Evolutionary conservation across 1,140 invertebrate genomes (phyloP).

Genomic region (Aphaenogaster rudis): DNA sequence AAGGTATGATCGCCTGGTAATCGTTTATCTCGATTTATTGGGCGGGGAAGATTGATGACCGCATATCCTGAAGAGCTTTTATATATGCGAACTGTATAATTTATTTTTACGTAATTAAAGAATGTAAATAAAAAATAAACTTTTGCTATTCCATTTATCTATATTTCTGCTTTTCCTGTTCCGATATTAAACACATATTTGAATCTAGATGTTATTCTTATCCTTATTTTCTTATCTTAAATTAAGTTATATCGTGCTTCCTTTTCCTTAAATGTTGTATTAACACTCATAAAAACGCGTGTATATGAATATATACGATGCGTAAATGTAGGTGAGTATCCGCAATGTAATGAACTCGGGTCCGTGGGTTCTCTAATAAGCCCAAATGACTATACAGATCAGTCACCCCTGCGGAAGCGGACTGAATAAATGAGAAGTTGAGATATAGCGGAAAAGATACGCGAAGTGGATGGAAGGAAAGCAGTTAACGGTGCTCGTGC

Average conservation of each 20-base stretch:
- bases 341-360: background rate
- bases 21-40: slow-evolving; percentile 44
- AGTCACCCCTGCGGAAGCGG: background rate
- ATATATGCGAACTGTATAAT: background rate
- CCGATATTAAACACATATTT: background rate
- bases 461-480: background rate
- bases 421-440: slow-evolving; percentile 20
- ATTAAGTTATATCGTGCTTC: background rate
- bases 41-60: slow-evolving; percentile 13
- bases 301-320: background rate
- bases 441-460: background rate
- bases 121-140: slow-evolving; percentile 8
- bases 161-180: too few species aligned
- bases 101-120: slow-evolving; percentile 9
- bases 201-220: background rate
- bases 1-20: slow-evolving; percentile 31
- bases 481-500: background rate
- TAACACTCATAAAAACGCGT: background rate
- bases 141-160: background rate
- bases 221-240: background rate
- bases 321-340: background rate
- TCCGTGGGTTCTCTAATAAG: background rate
- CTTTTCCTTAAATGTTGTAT: background rate
- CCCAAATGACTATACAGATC: background rate
- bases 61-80: background rate